A percentile compares a stretch with the other conserved stretches of the same genome.
Conservation (phyloP, 2,888 invertebrate genomes). For the Nudaria mundana region DNA sequence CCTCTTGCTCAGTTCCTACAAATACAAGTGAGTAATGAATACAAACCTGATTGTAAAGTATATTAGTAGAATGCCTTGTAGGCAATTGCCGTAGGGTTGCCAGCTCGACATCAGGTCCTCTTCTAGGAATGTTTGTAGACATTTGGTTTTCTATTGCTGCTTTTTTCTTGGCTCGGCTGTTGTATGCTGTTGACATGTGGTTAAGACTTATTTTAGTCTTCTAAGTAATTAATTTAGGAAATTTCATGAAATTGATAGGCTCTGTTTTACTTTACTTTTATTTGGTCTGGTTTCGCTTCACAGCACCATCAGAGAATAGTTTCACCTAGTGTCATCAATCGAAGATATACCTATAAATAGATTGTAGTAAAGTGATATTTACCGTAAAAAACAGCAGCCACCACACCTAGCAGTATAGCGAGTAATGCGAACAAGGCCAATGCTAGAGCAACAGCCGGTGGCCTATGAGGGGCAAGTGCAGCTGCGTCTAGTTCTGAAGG, state of each 20-base stretch:
- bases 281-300: no score
- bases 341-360: no score
- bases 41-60: constrained; percentile 86
- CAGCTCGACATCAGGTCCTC: constrained; percentile 89
- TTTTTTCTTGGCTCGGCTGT: constrained; percentile 85
- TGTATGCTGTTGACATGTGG: constrained; percentile 83
- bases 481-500: constrained; percentile 76
- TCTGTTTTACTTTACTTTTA: no score
- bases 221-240: no score
- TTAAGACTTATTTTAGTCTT: no score
- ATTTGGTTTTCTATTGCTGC: constrained; percentile 79
- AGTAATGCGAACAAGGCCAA: constrained; percentile 81
- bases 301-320: no score
- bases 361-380: no score
- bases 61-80: constrained; percentile 91
- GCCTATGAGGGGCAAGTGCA: constrained; percentile 34
- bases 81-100: constrained; percentile 93
- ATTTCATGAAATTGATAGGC: no score
- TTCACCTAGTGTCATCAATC: no score
- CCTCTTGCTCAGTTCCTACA: no score
- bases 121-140: constrained; percentile 55
- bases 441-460: constrained; percentile 83
- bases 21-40: no score
- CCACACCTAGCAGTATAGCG: constrained; percentile 51
- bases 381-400: constrained; percentile 55